Evolutionary conservation across 2,888 invertebrate species (phyloP), one percentile per base, ranked within the genome.

Genomic region (Mythimna loreyi): DNA sequence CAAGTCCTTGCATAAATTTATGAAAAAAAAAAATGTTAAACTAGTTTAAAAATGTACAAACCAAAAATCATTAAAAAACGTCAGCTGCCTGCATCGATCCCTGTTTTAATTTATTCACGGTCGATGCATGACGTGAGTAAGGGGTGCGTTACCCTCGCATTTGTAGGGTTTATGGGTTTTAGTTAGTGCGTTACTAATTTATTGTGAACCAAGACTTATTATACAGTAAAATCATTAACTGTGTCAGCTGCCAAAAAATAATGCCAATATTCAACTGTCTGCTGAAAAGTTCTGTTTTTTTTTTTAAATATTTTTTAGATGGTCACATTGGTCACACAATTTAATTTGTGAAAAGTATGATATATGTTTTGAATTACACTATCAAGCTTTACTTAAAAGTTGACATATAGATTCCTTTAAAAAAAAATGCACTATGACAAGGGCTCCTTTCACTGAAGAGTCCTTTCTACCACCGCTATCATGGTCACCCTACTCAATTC

Each of bases 71-170:
- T 72, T 43, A 60, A 36, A 75, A 68, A 52, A 50, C 25, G 55
- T 71, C 77, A 78, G 76, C 80, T 75, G 77, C 77, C 28, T 56
- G 28, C 47, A 78, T 78, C 76, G 77, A 78, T 80, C 69, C 53
- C 40, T 9, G 33, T 21, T 53, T 19, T 52, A 59, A 56, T 56
- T 16, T 11, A 33, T 47, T 8, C 53, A 43, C 47, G 55, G 47
- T 78, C 59, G 71, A 71, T 78, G 50, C n/a, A 23, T 78, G 76
- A 71, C 66, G 75, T 75, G 59, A 62, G 36, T 25, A 40, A 58
- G 66, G 75, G 77, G 79, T 60, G 75, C 49, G 53, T 30, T 52
- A 60, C 77, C 80, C 80, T 78, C 47, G 28, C 16, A 9, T 21
- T 68, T 53, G 58, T 30, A 33, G 40, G 55, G 59, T 56, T 63